These are phyloP conservation scores for Diloba caeruleocephala DNA, from an alignment of 2,888 invertebrate genomes.

Conservation along the genomic window DNA sequence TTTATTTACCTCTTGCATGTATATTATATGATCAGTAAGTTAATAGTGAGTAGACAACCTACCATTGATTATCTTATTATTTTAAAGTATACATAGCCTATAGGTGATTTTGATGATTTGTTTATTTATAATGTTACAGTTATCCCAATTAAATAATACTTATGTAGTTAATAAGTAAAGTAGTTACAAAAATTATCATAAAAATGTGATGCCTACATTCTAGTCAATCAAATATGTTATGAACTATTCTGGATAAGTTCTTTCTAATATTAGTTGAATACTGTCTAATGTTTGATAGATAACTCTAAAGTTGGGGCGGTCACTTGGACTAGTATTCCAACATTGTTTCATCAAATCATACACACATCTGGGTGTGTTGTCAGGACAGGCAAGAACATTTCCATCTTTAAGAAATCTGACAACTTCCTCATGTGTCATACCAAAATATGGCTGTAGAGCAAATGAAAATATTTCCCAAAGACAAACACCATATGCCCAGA, in stretches of 20 bases:
- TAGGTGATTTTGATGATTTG: too few relatives aligned
- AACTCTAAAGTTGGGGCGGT: constrained; percentile 95
- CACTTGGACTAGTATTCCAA: constrained; percentile 96
- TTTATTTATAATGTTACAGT: not conserved
- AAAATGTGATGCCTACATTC: constrained; percentile 50
- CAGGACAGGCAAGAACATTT: constrained; percentile 96
- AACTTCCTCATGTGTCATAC: constrained; percentile 99
- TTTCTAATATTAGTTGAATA: constrained; percentile 88
- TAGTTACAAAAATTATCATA: constrained; percentile 50
- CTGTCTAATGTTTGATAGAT: constrained; percentile 94
- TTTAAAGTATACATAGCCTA: too few relatives aligned
- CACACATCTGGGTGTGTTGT: constrained; percentile 95
- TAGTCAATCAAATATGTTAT: constrained; percentile 47
- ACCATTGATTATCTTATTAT: too few relatives aligned
- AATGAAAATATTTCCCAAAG: constrained; percentile 99
- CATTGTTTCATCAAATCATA: constrained; percentile 98
- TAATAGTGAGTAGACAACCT: too few relatives aligned
- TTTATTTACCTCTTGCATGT: too few relatives aligned
- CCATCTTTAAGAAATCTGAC: constrained; percentile 98
- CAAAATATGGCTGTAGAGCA: constrained; percentile 98
- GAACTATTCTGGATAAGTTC: constrained; percentile 78
- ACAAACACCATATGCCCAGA: constrained; percentile 99
- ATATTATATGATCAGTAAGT: too few relatives aligned
- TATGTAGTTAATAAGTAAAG: constrained; percentile 27
- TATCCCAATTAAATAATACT: constrained; percentile 26